Evolutionary conservation across 2,888 invertebrate genomes (phyloP).

Genomic region (Perizoma affinitatum): DNA sequence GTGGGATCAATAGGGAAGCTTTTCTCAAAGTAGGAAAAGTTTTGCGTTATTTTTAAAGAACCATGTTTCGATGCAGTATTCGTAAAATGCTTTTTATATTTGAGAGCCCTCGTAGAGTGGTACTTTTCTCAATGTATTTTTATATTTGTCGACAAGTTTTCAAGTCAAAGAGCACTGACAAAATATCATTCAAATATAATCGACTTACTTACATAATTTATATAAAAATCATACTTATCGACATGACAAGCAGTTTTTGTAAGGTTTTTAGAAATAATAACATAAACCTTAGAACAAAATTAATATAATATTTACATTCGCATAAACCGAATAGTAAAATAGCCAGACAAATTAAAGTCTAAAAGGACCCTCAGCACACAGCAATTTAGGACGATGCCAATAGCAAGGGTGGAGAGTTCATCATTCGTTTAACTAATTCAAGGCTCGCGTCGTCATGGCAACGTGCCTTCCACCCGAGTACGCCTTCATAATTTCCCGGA

Average conservation of each 20-base stretch:
- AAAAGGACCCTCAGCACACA: conserved; percentile 26
- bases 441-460: conserved; percentile 64
- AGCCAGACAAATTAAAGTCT: conserved; percentile 1
- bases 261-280: no score
- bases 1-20: conserved; percentile 36
- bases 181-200: no score
- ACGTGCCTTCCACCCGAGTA: conserved; percentile 57
- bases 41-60: conserved; percentile 18
- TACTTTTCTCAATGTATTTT: neutral
- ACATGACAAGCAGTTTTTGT: no score
- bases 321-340: no score
- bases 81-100: neutral
- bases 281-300: no score
- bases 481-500: conserved; percentile 67
- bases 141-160: no score
- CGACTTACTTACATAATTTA: no score
- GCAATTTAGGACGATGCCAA: conserved; percentile 46
- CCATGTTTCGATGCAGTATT: neutral
- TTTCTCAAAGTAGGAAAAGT: conserved; percentile 30
- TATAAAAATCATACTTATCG: no score
- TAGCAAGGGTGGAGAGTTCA: conserved; percentile 64
- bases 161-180: no score
- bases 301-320: no score
- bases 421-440: conserved; percentile 76
- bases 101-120: neutral